Evolutionary conservation across 2,113 vertebrate species (phyloP).

Genomic region (Zapus hudsonius): DNA sequence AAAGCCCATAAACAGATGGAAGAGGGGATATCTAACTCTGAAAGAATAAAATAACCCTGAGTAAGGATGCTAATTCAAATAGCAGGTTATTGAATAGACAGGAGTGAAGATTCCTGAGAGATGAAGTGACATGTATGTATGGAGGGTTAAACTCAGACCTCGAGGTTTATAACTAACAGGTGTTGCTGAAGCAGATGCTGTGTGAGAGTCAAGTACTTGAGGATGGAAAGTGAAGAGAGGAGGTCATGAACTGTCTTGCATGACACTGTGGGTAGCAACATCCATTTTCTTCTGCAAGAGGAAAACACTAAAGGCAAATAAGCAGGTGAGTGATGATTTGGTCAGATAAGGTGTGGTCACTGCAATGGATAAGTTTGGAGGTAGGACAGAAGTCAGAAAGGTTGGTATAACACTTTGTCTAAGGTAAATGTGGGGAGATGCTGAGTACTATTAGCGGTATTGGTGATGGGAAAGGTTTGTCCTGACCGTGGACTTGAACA

Average conservation of each 20-base stretch:
- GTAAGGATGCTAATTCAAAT: neutral
- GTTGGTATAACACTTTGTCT: neutral
- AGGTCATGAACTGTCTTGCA: neutral
- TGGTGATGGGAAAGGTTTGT: neutral
- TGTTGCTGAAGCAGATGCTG: neutral
- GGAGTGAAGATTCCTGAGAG: neutral
- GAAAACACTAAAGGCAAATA: neutral
- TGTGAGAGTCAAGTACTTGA: no score
- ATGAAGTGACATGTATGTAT: neutral
- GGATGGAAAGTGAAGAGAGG: neutral
- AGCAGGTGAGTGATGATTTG: no score
- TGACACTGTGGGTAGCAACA: fast-evolving
- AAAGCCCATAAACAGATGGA: neutral
- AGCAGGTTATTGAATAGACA: neutral
- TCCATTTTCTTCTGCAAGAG: neutral
- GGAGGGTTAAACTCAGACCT: no score
- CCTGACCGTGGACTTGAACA: fast-evolving
- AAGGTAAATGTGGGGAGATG: neutral
- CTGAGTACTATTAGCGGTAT: no score
- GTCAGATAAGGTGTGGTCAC: neutral
- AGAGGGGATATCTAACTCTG: neutral
- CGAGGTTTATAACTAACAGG: neutral
- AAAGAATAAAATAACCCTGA: neutral
- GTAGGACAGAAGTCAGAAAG: neutral
- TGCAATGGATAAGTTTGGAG: neutral